Evolutionary conservation across 1,140 invertebrate species (phyloP), one percentile per base, ranked within the genome.

Genomic region (Apis florea): DNA sequence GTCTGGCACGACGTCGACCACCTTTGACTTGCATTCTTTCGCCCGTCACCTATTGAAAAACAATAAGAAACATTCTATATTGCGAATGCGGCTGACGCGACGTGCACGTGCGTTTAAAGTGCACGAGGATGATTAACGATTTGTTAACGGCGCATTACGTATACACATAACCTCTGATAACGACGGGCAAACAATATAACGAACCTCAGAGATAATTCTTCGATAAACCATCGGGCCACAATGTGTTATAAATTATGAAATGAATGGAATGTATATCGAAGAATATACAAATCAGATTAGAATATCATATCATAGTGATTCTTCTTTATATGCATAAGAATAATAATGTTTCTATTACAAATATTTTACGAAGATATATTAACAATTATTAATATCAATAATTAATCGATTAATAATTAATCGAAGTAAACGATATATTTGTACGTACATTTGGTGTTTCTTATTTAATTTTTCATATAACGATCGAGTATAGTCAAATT

Each of bases 41-140:
- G 49, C 24, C 12, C 19, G 58, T 64, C 17, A 49, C 12, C 69
- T 64, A 73, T 54, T 73, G 59, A 21, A 54, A 79, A 70, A 79
- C 77, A 79, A 79, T 79, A 63, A 64, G 21, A 54, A 53, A 17
- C 77, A 24, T 79, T 79, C 69, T 51, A 31, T 64, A 53, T 79
- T 69, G 58, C 47, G 49, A 17, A 8, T 21, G 21, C 21, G 19
- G 19, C 21, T 56, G 63, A 56, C 53, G 40, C 75, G n/a, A 1
- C 31, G 53, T 73, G 59, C 77, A 73, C 59, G 77, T 79, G 77
- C 19, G 58, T 51, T 69, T 31, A 72, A 79, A 64, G 77, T 73
- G 51, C 69, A 49, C 59, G n/a, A 47, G 31, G 59, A 73, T 79
- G 77, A 79, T 79, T 79, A 79, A 79, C 59, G 59, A 72, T 73